These are phyloP conservation scores for Syritta pipiens DNA, from an alignment of 2,888 invertebrate genomes.

Conservation along the genomic window DNA sequence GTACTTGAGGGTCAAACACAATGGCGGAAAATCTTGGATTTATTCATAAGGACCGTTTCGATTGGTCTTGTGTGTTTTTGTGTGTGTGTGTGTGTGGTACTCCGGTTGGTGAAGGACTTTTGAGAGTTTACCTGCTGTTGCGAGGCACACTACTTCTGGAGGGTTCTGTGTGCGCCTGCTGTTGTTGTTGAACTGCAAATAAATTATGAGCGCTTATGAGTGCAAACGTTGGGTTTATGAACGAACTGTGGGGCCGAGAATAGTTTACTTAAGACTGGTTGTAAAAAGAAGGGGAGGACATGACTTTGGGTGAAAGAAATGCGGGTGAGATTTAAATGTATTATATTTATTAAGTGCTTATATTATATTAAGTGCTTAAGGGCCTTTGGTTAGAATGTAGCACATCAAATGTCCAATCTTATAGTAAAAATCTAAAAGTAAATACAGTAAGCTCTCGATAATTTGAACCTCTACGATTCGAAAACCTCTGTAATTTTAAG, in stretches of 20 bases:
- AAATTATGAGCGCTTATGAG: constrained; percentile 57
- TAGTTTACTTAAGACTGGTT: neutral
- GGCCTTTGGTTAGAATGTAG: too few relatives aligned
- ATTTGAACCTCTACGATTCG: too few relatives aligned
- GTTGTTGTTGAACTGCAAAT: constrained; percentile 58
- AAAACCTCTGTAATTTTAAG: too few relatives aligned
- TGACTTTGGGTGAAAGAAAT: too few relatives aligned
- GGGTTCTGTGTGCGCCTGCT: neutral
- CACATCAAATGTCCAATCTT: too few relatives aligned
- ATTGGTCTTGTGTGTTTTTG: too few relatives aligned
- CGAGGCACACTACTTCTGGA: constrained; percentile 38
- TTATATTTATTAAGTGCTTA: too few relatives aligned
- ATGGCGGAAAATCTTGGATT: constrained; percentile 66
- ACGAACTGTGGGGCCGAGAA: constrained; percentile 41
- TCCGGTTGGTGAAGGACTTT: constrained; percentile 60
- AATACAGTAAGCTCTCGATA: too few relatives aligned
- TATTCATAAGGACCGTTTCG: constrained; percentile 66
- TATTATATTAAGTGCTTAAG: too few relatives aligned
- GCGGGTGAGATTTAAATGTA: too few relatives aligned
- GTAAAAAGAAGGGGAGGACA: neutral
- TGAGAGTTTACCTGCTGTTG: constrained; percentile 65
- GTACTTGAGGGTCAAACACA: constrained; percentile 68
- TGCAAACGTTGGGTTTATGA: constrained; percentile 7
- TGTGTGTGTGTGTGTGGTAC: too few relatives aligned
- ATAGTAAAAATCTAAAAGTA: too few relatives aligned